These are phyloP conservation scores for Geopemphigus sp. DNA, from an alignment of 1,140 invertebrate species.

Conservation along the genomic window DNA sequence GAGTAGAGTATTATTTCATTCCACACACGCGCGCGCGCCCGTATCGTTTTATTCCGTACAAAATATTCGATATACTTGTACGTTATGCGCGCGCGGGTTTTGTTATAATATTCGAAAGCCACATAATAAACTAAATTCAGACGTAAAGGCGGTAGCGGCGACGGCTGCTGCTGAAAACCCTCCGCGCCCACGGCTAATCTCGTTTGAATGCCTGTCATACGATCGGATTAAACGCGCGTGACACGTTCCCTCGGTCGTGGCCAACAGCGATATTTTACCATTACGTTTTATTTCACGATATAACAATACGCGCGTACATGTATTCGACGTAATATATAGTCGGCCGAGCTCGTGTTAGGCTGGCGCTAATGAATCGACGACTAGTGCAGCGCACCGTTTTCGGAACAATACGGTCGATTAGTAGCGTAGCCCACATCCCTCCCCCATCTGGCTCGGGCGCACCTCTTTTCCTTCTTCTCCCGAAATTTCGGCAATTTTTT, in stretches of 20 bases:
- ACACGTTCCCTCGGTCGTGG: neutral
- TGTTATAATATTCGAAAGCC: neutral
- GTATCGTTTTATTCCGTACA: neutral
- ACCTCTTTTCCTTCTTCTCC: no score
- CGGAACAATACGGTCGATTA: no score
- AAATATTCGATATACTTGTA: neutral
- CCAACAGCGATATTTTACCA: no score
- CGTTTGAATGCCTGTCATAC: conserved; percentile 33
- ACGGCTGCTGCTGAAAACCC: neutral
- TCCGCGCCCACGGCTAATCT: conserved; percentile 28
- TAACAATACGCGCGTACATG: neutral
- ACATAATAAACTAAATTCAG: conserved; percentile 5
- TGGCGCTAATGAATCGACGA: no score
- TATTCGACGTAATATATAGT: neutral
- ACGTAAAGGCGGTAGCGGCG: neutral
- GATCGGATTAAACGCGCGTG: conserved; percentile 33
- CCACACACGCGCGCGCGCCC: no score
- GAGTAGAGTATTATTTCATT: no score
- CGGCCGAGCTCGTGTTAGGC: no score
- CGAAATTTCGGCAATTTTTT: no score
- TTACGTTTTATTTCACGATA: no score
- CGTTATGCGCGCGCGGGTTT: neutral
- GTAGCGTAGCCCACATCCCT: no score
- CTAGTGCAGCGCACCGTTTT: no score
- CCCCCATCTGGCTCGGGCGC: no score